Evolutionary conservation across 2,113 vertebrate genomes (phyloP), one percentile per base, ranked within the genome.

Genomic region (Arenaria interpres): DNA sequence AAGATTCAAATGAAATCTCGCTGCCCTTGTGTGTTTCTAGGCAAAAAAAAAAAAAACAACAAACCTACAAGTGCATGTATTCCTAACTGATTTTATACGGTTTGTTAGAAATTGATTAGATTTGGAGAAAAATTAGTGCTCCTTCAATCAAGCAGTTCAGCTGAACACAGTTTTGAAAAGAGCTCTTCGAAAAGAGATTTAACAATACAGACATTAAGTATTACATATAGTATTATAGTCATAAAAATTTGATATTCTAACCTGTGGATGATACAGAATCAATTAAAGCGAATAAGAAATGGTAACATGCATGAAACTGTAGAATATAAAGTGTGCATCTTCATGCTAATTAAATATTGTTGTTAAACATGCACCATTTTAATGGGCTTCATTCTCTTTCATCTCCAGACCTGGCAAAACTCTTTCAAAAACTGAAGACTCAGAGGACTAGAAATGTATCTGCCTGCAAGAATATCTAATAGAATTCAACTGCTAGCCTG

Each of bases 261-360:
- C 30, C 10, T 1, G 1, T 35, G 21, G 14, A 51, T 73, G 32
- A 33, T 19, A 11, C 6, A 3, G 45, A 66, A 56, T 45, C 35
- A 87, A 69, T 51, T 51, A 73, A 80, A 87, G 33, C 23, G 64
- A 45, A 92, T 9, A 76, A 48, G 35, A 32, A 73, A 28, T 5
- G n/a, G 0, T 14, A 54, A 48, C 0, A 2, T 32, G 3, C 18
- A 64, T 7, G 30, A n/a, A 88, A 64, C 3, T 69, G 25, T 5
- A 50, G 33, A 89, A 46, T 2, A 41, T 3, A 43, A 89, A 53
- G 8, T 10, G 4, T 63, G 71, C 3, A 16, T 23, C 14, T 50
- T 32, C 14, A 10, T 53, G 16, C 59, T 30, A 84, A 57, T 77
- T 69, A 80, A 86, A 68, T 2, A 14, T 15, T 24, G 6, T 45